These are phyloP conservation scores for Orchesella cincta DNA, from an alignment of 1,140 invertebrate species.

Conservation along the genomic window DNA sequence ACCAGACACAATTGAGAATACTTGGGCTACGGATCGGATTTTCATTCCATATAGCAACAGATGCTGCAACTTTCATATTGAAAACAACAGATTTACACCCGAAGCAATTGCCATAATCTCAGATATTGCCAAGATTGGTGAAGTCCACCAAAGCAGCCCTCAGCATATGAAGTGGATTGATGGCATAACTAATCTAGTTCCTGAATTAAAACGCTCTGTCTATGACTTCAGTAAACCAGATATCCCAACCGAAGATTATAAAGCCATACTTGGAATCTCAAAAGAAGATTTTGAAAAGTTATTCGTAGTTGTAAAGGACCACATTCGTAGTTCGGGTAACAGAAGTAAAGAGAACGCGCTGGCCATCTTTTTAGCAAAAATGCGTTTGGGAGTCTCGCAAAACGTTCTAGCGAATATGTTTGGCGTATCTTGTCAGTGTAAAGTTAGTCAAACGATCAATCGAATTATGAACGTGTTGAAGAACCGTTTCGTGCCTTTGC, in stretches of 20 bases:
- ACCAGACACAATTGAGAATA: too few relatives aligned
- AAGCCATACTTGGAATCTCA: not conserved
- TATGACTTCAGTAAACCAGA: too few relatives aligned
- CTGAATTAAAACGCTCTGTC: too few relatives aligned
- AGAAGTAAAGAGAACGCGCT: not conserved
- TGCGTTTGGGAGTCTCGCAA: not conserved
- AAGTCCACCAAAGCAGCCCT: too few relatives aligned
- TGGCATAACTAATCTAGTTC: too few relatives aligned
- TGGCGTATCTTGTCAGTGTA: not conserved
- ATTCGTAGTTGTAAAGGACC: not conserved
- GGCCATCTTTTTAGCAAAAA: slow-evolving; percentile 24
- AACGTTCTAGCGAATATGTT: slow-evolving; percentile 6
- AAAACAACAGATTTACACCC: too few relatives aligned
- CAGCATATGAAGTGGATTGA: too few relatives aligned
- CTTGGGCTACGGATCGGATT: too few relatives aligned
- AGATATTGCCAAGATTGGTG: too few relatives aligned
- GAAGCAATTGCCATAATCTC: too few relatives aligned
- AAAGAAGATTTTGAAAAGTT: not conserved
- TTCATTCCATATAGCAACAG: too few relatives aligned
- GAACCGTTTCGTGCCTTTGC: slow-evolving; percentile 21
- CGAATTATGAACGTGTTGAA: not conserved
- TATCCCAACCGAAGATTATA: not conserved
- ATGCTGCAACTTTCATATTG: too few relatives aligned
- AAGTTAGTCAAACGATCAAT: not conserved
- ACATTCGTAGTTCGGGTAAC: not conserved